A percentile compares a stretch with the other conserved stretches of the same genome.
These are phyloP conservation scores for Amorpha juglandis DNA, from an alignment of 2,888 invertebrate genomes.

Conservation along the genomic window DNA sequence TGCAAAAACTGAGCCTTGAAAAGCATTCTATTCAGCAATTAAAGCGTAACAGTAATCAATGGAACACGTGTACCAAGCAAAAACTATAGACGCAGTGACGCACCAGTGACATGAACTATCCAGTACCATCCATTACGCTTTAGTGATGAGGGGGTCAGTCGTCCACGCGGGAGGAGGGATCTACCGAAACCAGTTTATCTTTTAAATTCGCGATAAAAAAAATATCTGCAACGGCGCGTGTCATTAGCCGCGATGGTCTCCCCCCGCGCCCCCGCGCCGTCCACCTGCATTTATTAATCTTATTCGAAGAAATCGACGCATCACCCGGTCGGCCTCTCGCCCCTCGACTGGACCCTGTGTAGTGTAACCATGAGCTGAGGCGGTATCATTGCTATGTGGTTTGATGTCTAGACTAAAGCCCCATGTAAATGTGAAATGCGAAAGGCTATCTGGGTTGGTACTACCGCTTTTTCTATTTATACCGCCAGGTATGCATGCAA, in stretches of 20 bases:
- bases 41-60: constrained; percentile 17
- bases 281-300: constrained; percentile 79
- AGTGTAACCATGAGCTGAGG: constrained; percentile 9
- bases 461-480: no score
- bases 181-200: constrained; percentile 70
- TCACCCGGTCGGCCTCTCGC: constrained; percentile 50
- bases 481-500: no score
- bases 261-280: constrained; percentile 46
- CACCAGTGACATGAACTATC: constrained; percentile 37
- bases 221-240: constrained; percentile 77
- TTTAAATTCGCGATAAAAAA: constrained; percentile 80
- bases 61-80: constrained; percentile 15
- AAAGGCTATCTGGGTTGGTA: no score
- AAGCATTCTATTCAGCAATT: constrained; percentile 12
- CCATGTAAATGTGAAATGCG: no score
- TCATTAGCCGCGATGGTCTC: constrained; percentile 72
- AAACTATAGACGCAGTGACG: constrained; percentile 18
- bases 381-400: no score
- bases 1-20: background rate
- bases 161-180: constrained; percentile 35
- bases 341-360: constrained; percentile 32
- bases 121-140: constrained; percentile 39
- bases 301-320: constrained; percentile 81
- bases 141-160: constrained; percentile 31
- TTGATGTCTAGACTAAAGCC: no score